A percentile compares a stretch with the other conserved stretches of the same genome.
phyloP scores from a whole-genome alignment of 2,797 vertebrate genomes.

The Vultur gryphus region DNA sequence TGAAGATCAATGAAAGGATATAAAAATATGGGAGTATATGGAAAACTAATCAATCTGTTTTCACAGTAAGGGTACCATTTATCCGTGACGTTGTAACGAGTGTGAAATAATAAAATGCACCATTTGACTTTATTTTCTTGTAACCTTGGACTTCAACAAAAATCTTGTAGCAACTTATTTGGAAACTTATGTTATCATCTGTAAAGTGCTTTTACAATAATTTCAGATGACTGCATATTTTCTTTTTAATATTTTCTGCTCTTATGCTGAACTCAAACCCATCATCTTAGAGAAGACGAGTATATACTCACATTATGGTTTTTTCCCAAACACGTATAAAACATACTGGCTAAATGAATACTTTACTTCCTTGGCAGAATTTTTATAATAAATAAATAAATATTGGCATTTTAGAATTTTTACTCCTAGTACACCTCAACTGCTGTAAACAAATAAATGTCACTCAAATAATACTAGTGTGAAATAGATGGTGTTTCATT shows the following conservation, averaged over 20 bases:
- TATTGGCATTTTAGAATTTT: not conserved
- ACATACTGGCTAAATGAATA: not conserved
- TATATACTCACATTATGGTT: not conserved
- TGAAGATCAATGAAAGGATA: not conserved
- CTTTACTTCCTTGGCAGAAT: not conserved
- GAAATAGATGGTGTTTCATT: not conserved
- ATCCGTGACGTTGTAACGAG: not conserved
- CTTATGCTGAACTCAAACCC: not conserved
- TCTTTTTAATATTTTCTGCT: not conserved
- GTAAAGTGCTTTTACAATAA: not conserved
- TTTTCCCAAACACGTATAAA: not conserved
- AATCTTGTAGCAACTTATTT: not conserved
- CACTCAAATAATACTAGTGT: not conserved
- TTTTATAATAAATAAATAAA: not conserved
- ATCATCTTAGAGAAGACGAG: not conserved
- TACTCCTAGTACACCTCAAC: not conserved
- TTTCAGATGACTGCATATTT: not conserved
- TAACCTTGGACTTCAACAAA: conserved; percentile 51
- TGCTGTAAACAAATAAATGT: not conserved
- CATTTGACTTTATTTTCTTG: conserved; percentile 64
- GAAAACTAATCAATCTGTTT: conserved; percentile 15
- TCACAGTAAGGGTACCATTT: not conserved
- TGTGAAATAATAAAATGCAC: conserved; percentile 57
- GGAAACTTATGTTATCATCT: not conserved
- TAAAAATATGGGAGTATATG: not conserved